These are phyloP conservation scores for Stictocephala bisonia DNA, from an alignment of 2,888 invertebrate species.

Conservation along the genomic window DNA sequence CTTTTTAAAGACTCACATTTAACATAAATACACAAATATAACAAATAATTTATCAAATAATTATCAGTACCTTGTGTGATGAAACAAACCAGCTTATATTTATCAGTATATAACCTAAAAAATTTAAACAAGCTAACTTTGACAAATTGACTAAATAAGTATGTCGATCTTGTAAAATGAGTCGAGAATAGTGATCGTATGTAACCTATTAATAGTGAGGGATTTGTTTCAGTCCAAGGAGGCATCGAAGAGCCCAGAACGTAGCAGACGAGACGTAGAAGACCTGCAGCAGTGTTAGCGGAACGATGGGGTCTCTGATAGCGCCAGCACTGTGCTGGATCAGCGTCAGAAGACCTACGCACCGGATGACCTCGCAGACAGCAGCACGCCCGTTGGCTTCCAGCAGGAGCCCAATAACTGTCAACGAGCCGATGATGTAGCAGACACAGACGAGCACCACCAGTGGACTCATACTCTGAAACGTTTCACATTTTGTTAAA, in stretches of 20 bases:
- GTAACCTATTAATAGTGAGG: slow-evolving; percentile 17
- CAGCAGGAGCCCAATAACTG: slow-evolving; percentile 77
- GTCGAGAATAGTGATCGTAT: too few relatives aligned
- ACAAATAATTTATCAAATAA: too few relatives aligned
- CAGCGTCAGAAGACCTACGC: slow-evolving; percentile 70
- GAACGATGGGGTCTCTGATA: slow-evolving; percentile 63
- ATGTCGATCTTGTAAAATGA: neutral
- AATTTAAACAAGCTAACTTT: neutral
- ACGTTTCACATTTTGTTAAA: slow-evolving; percentile 27
- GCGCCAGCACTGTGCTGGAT: slow-evolving; percentile 59
- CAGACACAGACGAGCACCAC: slow-evolving; percentile 70
- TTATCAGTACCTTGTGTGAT: too few relatives aligned
- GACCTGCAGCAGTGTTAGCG: slow-evolving; percentile 67
- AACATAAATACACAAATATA: too few relatives aligned
- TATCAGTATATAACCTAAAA: too few relatives aligned
- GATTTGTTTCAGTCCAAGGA: slow-evolving; percentile 67
- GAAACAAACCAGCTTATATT: too few relatives aligned
- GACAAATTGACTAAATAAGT: neutral
- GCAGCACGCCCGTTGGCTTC: slow-evolving; percentile 74
- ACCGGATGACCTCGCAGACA: slow-evolving; percentile 73
- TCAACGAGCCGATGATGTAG: slow-evolving; percentile 76
- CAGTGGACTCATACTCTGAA: slow-evolving; percentile 72
- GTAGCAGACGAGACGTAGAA: slow-evolving; percentile 72
- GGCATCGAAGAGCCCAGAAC: slow-evolving; percentile 73
- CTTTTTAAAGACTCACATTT: too few relatives aligned